Conservation (phyloP, 2,113 vertebrate genomes). For the Paraplagusia blochii region DNA sequence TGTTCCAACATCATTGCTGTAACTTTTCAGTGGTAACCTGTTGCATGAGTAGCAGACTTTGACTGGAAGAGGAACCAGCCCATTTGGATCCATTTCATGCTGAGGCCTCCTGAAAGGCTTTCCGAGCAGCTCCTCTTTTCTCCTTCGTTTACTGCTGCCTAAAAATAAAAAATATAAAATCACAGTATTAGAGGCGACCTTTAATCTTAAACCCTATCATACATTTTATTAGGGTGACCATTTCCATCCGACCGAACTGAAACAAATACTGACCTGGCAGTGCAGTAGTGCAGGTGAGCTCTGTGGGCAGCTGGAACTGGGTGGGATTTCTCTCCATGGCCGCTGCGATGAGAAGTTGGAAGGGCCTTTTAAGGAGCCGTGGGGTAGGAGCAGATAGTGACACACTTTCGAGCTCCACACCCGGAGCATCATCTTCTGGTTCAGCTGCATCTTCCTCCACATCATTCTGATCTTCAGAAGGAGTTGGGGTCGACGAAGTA, state of each 20-base stretch:
- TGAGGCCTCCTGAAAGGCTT: slow-evolving; percentile 93
- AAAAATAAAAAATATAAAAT: background rate
- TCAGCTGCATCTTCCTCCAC: slow-evolving; percentile 91
- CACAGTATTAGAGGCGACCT: background rate
- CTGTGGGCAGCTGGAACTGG: slow-evolving; percentile 96
- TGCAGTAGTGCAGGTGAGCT: slow-evolving; percentile 95
- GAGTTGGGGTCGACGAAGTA: slow-evolving; percentile 89
- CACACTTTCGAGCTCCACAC: slow-evolving; percentile 82
- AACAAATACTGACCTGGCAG: slow-evolving; percentile 82
- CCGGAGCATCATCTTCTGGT: slow-evolving; percentile 89
- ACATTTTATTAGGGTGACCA: too few species aligned
- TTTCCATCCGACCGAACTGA: too few species aligned
- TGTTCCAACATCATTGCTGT: background rate
- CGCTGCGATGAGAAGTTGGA: slow-evolving; percentile 95
- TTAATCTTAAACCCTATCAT: too few species aligned
- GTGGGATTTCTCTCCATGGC: slow-evolving; percentile 98
- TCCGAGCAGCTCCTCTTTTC: slow-evolving; percentile 92
- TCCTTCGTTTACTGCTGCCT: slow-evolving; percentile 96
- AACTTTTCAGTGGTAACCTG: slow-evolving; percentile 74
- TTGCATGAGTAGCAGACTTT: slow-evolving; percentile 96
- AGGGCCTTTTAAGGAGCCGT: slow-evolving; percentile 91
- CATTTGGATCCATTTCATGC: slow-evolving; percentile 94
- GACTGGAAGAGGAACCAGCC: slow-evolving; percentile 92
- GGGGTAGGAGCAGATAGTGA: slow-evolving; percentile 29
- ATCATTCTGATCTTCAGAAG: slow-evolving; percentile 94